These are phyloP conservation scores for Hypsopygia costalis DNA, from an alignment of 2,888 invertebrate genomes.

Conservation along the genomic window DNA sequence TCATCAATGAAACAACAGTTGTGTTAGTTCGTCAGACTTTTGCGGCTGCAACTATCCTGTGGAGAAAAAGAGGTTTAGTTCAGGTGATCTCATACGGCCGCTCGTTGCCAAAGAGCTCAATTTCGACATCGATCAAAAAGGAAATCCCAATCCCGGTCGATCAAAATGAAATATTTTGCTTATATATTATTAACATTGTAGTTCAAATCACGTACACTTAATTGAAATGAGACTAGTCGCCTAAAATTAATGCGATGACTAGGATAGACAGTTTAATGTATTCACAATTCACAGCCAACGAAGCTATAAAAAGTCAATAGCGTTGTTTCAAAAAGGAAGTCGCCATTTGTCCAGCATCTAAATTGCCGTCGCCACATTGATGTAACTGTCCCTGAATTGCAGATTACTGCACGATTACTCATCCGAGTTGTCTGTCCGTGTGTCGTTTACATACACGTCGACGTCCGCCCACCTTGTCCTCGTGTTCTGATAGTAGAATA, in stretches of 20 bases:
- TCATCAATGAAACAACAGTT: conserved; percentile 77
- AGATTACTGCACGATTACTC: conserved; percentile 44
- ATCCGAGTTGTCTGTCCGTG: conserved; percentile 31
- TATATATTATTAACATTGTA: too few relatives aligned
- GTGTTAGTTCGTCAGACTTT: conserved; percentile 76
- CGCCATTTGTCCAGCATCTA: conserved; percentile 46
- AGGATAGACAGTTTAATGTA: too few relatives aligned
- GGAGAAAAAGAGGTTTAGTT: conserved; percentile 73
- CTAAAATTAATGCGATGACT: too few relatives aligned
- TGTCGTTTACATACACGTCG: conserved; percentile 24
- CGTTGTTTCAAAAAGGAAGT: conserved; percentile 50
- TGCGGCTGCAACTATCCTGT: conserved; percentile 78
- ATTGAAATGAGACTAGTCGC: too few relatives aligned
- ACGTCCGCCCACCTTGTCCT: conserved; percentile 24
- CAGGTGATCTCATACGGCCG: conserved; percentile 69
- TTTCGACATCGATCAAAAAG: conserved; percentile 62
- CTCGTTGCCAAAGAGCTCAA: conserved; percentile 68
- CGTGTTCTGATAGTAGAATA: too few relatives aligned
- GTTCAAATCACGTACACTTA: too few relatives aligned
- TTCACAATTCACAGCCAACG: neutral
- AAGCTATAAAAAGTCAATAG: conserved; percentile 29
- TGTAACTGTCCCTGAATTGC: conserved; percentile 29
- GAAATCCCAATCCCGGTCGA: too few relatives aligned
- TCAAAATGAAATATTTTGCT: too few relatives aligned
- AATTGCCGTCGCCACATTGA: conserved; percentile 46